A percentile compares a stretch with the other conserved stretches of the same genome.
These are phyloP conservation scores for Lagorchestes hirsutus DNA, from an alignment of 2,797 vertebrate genomes.

Conservation along the genomic window DNA sequence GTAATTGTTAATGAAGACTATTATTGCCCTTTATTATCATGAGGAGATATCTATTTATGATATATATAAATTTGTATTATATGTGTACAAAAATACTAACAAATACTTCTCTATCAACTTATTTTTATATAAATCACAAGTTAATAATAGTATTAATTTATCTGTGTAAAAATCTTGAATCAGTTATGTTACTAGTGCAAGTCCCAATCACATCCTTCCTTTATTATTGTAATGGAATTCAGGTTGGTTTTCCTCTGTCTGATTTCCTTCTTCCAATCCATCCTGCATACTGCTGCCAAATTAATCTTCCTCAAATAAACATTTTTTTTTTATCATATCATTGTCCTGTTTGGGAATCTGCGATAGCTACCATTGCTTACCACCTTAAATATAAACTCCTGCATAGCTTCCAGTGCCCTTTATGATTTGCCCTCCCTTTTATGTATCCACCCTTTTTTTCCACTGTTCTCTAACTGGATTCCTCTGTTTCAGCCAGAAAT, in stretches of 20 bases:
- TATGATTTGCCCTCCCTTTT: not conserved
- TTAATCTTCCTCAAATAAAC: not conserved
- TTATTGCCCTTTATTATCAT: constrained; percentile 31
- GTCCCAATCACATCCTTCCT: not conserved
- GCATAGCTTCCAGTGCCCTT: not conserved
- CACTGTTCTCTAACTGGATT: not conserved
- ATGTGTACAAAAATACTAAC: not conserved
- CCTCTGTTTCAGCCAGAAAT: not conserved
- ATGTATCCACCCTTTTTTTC: not conserved
- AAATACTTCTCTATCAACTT: not conserved
- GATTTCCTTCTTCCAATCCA: not conserved
- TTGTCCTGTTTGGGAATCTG: not conserved
- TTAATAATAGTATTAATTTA: not conserved
- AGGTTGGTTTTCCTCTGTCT: not conserved
- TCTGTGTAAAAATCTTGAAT: not conserved
- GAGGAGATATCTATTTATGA: not conserved
- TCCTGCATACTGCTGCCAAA: not conserved
- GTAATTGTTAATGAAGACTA: not conserved
- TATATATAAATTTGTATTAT: not conserved
- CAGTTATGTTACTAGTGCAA: not conserved
- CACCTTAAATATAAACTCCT: not conserved
- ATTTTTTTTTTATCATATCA: not conserved
- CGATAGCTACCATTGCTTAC: not conserved
- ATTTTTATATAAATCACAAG: not conserved
- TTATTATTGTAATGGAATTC: not conserved